These are phyloP conservation scores for Goniozus legneri DNA, from an alignment of 1,140 invertebrate genomes.

Conservation along the genomic window DNA sequence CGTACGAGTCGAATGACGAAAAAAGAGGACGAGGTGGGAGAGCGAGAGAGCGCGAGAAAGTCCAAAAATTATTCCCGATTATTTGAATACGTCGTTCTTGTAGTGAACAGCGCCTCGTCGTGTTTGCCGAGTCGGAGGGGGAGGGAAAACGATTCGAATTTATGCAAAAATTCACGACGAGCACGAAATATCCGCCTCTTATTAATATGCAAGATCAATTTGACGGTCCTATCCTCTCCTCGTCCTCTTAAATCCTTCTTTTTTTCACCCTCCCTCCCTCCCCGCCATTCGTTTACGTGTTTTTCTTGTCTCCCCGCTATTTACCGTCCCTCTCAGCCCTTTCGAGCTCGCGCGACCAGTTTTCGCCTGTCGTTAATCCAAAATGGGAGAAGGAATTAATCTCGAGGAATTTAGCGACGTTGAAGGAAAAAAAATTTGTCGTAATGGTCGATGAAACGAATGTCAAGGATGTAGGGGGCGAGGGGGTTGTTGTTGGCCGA, in stretches of 20 bases:
- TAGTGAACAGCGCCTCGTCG: conserved; percentile 12
- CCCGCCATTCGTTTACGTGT: neutral
- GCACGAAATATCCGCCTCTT: conserved; percentile 35
- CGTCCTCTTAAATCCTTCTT: neutral
- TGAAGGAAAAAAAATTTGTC: too few relatives aligned
- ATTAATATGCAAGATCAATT: conserved; percentile 49
- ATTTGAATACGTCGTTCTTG: conserved; percentile 41
- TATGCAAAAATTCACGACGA: conserved; percentile 42
- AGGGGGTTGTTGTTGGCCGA: neutral
- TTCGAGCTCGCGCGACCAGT: too few relatives aligned
- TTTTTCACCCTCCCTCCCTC: neutral
- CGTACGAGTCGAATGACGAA: too few relatives aligned
- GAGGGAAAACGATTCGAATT: conserved; percentile 39
- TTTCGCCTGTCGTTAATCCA: too few relatives aligned
- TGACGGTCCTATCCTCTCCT: conserved; percentile 13
- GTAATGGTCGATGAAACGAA: too few relatives aligned
- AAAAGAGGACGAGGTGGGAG: too few relatives aligned
- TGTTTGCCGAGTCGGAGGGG: neutral
- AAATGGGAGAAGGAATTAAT: too few relatives aligned
- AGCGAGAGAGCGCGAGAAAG: too few relatives aligned
- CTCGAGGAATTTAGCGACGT: too few relatives aligned
- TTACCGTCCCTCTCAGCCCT: too few relatives aligned
- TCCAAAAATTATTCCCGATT: conserved; percentile 43
- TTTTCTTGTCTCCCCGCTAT: too few relatives aligned
- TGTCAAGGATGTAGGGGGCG: neutral